Base-by-base conservation (phyloP, 2,113 vertebrate genomes). In the Setophaga coronata region DNA sequence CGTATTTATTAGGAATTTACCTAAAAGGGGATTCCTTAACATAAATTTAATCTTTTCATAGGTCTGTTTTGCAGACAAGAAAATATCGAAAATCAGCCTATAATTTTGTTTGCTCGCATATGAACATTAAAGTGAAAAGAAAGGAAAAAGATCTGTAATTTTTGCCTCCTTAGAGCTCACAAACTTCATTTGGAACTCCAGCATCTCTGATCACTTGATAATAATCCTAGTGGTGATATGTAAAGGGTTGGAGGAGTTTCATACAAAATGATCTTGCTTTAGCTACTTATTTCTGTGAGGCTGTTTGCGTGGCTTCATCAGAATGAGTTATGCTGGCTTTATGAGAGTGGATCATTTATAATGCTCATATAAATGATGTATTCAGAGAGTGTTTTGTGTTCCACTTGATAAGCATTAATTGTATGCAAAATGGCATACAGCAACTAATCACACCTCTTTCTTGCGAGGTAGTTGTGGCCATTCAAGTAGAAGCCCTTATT, bases 341-440 rank as follows among this genome's bases (percentile, higher is more conserved):
- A 85, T 51, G 85, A 77, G 88, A 62, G 64, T 57, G 56, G 82
- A 58, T 97, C 62, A 64, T 94, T 97, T 96, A 84, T 92, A 95
- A 97, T 91, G 65, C 90, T 89, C 48, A 31, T 81, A 84, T 80
- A 93, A 97, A 96, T 78, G 72, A 95, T 89, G 43, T 24, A 87
- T 92, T 94, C 65, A 62, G 82, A 93, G 95, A 88, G 84, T 1
- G 3, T 12, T 94, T 93, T 60, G 54, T 94, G 65, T 93, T 96
- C 84, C 82, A 26, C 62, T 53, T 97, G 94, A 93, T 93, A 95
- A 94, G 95, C 82, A 43, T 96, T 96, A 96, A 96, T 97, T 94
- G 85, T 91, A 95, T 92, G 70, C 87, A 95, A 96, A 95, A 97
- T 50, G 91, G 56, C 78, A 91, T 29, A 50, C 18, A 94, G 48